Evolutionary conservation across 2,888 invertebrate species (phyloP).

Genomic region (Empis stercorea): DNA sequence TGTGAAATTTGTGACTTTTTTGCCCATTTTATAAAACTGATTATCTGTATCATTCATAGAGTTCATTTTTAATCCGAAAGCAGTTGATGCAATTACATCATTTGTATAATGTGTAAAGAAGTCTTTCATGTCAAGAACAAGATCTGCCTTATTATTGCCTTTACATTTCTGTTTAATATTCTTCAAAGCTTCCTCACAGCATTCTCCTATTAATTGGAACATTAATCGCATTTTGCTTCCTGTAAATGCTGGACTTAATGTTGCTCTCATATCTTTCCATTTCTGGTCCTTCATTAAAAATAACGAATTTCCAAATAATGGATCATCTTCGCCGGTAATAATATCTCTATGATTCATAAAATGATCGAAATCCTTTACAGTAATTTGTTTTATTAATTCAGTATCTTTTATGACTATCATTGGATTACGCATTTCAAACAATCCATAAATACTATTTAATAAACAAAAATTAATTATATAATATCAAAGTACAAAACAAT

Average conservation of each 20-base stretch:
- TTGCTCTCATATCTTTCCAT: constrained; percentile 37
- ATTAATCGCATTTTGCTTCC: constrained; percentile 38
- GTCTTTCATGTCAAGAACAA: constrained; percentile 21
- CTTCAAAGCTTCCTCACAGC: constrained; percentile 16
- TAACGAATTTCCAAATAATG: constrained; percentile 38
- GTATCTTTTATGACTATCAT: constrained; percentile 40
- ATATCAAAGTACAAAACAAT: neutral
- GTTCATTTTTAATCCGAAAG: constrained; percentile 37
- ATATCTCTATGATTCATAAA: constrained; percentile 39
- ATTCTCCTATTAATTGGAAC: constrained; percentile 30
- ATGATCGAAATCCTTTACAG: constrained; percentile 45
- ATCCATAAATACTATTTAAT: constrained; percentile 36
- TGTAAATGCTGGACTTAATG: constrained; percentile 37
- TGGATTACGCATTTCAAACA: constrained; percentile 36
- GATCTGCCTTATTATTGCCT: constrained; percentile 5
- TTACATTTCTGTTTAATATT: constrained; percentile 2
- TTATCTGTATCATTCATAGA: constrained; percentile 41
- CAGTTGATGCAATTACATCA: constrained; percentile 28
- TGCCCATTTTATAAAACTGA: constrained; percentile 42
- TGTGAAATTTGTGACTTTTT: constrained; percentile 34
- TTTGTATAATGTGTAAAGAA: constrained; percentile 24
- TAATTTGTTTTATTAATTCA: constrained; percentile 40
- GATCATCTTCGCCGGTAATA: constrained; percentile 33
- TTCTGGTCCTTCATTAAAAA: constrained; percentile 36
- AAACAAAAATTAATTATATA: neutral